Conservation (phyloP, 2,888 invertebrate genomes). For the Drosophila lutescens region DNA sequence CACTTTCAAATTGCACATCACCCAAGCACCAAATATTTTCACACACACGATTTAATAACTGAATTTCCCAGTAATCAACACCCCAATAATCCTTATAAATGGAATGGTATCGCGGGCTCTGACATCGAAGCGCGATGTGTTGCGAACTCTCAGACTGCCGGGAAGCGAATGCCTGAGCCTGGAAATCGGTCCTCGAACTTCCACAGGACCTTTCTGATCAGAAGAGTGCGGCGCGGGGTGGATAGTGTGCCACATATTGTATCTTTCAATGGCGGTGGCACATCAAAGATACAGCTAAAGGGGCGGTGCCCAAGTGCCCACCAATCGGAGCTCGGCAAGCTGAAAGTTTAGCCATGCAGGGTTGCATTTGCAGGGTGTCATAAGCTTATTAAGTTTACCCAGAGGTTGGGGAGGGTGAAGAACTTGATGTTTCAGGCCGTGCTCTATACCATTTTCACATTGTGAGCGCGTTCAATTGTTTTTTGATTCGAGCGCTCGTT, state of each 20-base stretch:
- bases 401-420: slow-evolving; percentile 8
- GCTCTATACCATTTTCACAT: slow-evolving; percentile 10
- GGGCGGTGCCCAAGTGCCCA: slow-evolving; percentile 52
- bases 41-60: background rate
- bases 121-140: slow-evolving; percentile 55
- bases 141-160: slow-evolving; percentile 59
- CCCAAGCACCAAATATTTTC: background rate
- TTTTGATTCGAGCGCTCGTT: slow-evolving; percentile 64
- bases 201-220: slow-evolving; percentile 61
- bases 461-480: slow-evolving; percentile 59
- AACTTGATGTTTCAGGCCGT: slow-evolving; percentile 11
- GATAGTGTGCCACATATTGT: slow-evolving; percentile 20
- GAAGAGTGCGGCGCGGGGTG: slow-evolving; percentile 47
- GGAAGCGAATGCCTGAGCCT: slow-evolving; percentile 54
- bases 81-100: slow-evolving; percentile 5
- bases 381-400: slow-evolving; percentile 70
- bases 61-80: slow-evolving; percentile 1
- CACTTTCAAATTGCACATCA: slow-evolving; percentile 46
- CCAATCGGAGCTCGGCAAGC: slow-evolving; percentile 53
- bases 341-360: slow-evolving; percentile 52
- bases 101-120: slow-evolving; percentile 11
- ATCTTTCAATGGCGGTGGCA: slow-evolving; percentile 67
- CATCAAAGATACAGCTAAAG: slow-evolving; percentile 51
- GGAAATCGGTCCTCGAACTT: slow-evolving; percentile 29
- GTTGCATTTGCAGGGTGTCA: slow-evolving; percentile 60